Base-by-base conservation (phyloP, 2,797 vertebrate genomes). In the Myotis findleyi region DNA sequence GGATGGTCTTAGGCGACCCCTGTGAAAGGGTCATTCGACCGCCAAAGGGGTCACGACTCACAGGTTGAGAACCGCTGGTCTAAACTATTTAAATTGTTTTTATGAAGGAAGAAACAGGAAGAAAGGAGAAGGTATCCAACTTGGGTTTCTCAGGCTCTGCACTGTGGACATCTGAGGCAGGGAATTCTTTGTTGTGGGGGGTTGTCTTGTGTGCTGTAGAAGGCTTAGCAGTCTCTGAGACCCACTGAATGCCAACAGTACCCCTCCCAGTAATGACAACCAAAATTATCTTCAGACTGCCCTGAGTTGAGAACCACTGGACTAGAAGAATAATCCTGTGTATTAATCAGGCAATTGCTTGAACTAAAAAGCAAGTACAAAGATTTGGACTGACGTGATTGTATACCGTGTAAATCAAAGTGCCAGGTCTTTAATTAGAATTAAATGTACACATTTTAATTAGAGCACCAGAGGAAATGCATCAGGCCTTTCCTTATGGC, bases 371-470 rank as follows among this genome's bases (percentile, higher is more conserved):
- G 27, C 87, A 76, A 62, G 44, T 36, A 16, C 71, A 47, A 77
- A 62, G 25, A 64, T 82, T 62, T 55, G 83, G 41, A 84, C 30
- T 41, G 44, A 72, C 64, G 38, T 27, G 16, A 53, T 4, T 27
- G 38, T 13, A 53, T 0, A 53, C 62, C 11, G 66, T 7, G 47
- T 87, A 89, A 77, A 79, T 62, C 49, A 49, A 85, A 85, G 59
- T 3, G 14, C 4, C 49, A 25, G 30, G 30, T 69, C 69, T 85
- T 96, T 85, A 76, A 91, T 89, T 77, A 84, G 95, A 87, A 87
- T 59, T 33, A 82, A 95, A 90, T 5, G 44, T 33, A 77, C 69
- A 53, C 51, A 87, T 81, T 95, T 92, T 95, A 91, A 95, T 83
- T 76, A 75, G 57, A 93, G 18, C 18, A 85, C 33, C 88, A 25